Conservation (phyloP, 2,797 vertebrate genomes). For the Gymnothorax javanicus region DNA sequence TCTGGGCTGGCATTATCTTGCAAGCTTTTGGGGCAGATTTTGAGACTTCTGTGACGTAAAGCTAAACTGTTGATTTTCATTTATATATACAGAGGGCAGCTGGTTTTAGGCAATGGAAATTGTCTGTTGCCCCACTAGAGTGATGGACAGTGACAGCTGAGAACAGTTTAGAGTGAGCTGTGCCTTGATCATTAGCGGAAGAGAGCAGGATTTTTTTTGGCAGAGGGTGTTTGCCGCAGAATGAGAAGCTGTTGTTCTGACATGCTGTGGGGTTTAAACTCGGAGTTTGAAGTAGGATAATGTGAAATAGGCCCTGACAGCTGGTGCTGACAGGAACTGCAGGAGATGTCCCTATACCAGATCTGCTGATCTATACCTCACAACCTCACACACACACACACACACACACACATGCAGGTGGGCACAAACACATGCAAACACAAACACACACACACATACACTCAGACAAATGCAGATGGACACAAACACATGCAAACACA, state of each 20-base stretch:
- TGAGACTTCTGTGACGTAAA: neutral
- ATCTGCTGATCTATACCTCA: neutral
- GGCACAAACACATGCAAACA: neutral
- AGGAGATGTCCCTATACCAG: conserved; percentile 41
- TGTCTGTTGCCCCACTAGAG: neutral
- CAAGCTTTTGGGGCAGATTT: neutral
- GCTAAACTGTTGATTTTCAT: neutral
- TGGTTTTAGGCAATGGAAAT: neutral
- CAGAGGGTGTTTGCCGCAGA: conserved; percentile 26
- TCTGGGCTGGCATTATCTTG: neutral
- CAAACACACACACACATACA: conserved; percentile 6
- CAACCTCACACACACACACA: conserved; percentile 6
- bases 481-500: conserved; percentile 23
- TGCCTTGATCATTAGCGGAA: conserved; percentile 15
- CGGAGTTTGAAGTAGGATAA: conserved; percentile 32
- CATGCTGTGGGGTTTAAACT: conserved; percentile 18
- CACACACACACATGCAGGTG: conserved; percentile 21
- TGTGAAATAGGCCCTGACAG: neutral
- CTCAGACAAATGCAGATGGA: neutral
- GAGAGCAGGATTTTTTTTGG: conserved; percentile 24
- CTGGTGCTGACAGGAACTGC: conserved; percentile 32
- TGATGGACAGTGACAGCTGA: conserved; percentile 34
- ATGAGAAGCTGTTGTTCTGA: conserved; percentile 35
- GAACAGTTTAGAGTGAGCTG: conserved; percentile 25
- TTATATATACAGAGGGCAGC: neutral